These are phyloP conservation scores for Columba livia DNA, from an alignment of 2,113 vertebrate species.

Conservation along the genomic window DNA sequence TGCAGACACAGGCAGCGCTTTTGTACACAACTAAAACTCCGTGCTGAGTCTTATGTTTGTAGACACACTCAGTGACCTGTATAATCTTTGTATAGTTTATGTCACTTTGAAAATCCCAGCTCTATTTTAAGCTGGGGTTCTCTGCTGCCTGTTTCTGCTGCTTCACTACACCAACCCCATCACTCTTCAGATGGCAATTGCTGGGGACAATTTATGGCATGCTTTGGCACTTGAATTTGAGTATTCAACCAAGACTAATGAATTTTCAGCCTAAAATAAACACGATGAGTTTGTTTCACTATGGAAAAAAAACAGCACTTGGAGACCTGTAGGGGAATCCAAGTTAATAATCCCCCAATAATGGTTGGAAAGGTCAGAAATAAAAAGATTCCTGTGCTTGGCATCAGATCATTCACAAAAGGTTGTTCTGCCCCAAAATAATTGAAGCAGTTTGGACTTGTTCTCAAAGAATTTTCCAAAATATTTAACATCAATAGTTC, in stretches of 20 bases:
- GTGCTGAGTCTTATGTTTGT: not conserved
- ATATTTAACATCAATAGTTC: not conserved
- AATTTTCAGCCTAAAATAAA: slow-evolving; percentile 1
- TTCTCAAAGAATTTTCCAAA: not conserved
- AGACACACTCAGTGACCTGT: slow-evolving; percentile 14
- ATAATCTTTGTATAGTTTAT: not conserved
- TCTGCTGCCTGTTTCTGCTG: slow-evolving; percentile 8
- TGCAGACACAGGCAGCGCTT: not conserved
- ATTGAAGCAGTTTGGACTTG: not conserved
- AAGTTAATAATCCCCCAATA: not conserved
- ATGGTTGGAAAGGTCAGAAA: not conserved
- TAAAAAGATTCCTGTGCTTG: not conserved
- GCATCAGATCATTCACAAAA: not conserved
- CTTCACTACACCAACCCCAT: not conserved
- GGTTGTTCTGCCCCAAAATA: not conserved
- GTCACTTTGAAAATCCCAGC: slow-evolving; percentile 14
- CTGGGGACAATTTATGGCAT: not conserved
- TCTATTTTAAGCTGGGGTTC: slow-evolving; percentile 8
- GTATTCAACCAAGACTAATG: not conserved
- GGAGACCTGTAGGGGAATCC: not conserved
- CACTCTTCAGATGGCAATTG: not conserved
- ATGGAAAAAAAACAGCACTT: not conserved
- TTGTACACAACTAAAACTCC: not conserved
- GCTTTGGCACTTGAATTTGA: not conserved
- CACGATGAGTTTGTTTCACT: not conserved